phyloP scores from a whole-genome alignment of 2,113 vertebrate species.

The Panthera tigris region DNA sequence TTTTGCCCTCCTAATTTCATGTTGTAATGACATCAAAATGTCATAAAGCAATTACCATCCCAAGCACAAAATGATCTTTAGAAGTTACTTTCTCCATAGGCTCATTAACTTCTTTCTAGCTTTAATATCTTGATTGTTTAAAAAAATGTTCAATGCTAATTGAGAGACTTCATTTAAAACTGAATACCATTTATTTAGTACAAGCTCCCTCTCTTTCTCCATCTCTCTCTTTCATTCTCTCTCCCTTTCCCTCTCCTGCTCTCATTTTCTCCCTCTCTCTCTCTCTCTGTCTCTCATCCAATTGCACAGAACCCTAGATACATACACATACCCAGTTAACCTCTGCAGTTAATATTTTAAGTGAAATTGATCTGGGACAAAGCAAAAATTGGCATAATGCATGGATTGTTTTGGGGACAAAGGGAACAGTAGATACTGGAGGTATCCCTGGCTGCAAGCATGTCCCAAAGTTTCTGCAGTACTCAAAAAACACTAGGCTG shows the following conservation, averaged over 20 bases:
- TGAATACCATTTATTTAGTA: slow-evolving; percentile 53
- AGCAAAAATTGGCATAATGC: slow-evolving; percentile 37
- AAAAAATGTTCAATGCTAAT: slow-evolving; percentile 68
- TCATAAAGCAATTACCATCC: slow-evolving; percentile 83
- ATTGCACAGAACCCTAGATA: slow-evolving; percentile 44
- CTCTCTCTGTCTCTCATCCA: background rate
- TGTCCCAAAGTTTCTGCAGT: background rate
- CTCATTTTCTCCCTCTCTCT: background rate
- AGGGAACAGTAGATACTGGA: background rate
- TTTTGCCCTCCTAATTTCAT: slow-evolving; percentile 81
- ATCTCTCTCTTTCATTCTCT: background rate
- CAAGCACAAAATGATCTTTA: slow-evolving; percentile 82
- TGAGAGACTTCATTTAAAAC: slow-evolving; percentile 66
- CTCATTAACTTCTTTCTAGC: slow-evolving; percentile 81
- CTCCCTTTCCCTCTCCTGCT: background rate
- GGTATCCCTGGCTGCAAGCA: background rate
- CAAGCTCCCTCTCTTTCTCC: background rate
- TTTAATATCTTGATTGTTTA: slow-evolving; percentile 71
- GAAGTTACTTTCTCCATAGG: slow-evolving; percentile 81
- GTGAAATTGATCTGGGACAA: slow-evolving; percentile 54
- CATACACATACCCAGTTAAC: slow-evolving; percentile 44
- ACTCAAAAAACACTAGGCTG: background rate
- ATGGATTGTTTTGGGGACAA: slow-evolving; percentile 28
- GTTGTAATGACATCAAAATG: slow-evolving; percentile 83
- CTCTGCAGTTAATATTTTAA: slow-evolving; percentile 56